Evolutionary conservation across 1,140 invertebrate genomes (phyloP), one percentile per base, ranked within the genome.

Genomic region (Mya arenaria): DNA sequence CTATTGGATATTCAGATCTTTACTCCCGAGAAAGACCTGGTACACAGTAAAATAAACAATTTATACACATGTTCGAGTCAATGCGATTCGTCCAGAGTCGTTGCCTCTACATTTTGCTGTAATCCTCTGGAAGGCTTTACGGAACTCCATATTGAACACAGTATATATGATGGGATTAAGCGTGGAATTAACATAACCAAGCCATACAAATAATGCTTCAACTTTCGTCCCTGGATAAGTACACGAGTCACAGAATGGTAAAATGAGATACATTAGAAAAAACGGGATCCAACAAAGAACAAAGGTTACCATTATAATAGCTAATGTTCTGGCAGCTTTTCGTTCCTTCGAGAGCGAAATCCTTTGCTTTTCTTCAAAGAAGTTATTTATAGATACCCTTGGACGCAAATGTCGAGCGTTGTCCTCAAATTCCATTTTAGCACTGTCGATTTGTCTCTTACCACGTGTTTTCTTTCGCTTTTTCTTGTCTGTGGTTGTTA

Each of bases 251-350:
- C 98, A 98, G 25, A 92, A 93, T 95, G 97, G 87, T 95, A 94
- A 81, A 39, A 98, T 95, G 8, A 98, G 91, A 0, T 97, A 97
- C 48, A 98, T 94, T 0, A 98, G 96, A 92, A 99, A 99, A 92
- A 98, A 99, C 1, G 98, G 98, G 41, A 99, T 93, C 98, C 98
- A 99, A 91, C 98, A 99, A 66, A 98, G 93, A 15, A 96, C 96
- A 89, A 99, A 99, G 0, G 97, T 97, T 78, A 97, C 97, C 82
- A 99, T 99, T 13, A 94, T 93, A 65, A 99, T 98, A 17, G 97
- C 98, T 77, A 99, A 94, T 0, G 98, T 99, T n/a, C 97, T 97
- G 68, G 97, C 98, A 4, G 98, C 98, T 91, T 98, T 98, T 39
- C 97, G 94, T 89, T 98, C 97, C 87, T 98, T 97, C 0, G 97